phyloP scores from a whole-genome alignment of 37 sponge, comb jelly and placozoan genomes.

The Theonella swinhoei region DNA sequence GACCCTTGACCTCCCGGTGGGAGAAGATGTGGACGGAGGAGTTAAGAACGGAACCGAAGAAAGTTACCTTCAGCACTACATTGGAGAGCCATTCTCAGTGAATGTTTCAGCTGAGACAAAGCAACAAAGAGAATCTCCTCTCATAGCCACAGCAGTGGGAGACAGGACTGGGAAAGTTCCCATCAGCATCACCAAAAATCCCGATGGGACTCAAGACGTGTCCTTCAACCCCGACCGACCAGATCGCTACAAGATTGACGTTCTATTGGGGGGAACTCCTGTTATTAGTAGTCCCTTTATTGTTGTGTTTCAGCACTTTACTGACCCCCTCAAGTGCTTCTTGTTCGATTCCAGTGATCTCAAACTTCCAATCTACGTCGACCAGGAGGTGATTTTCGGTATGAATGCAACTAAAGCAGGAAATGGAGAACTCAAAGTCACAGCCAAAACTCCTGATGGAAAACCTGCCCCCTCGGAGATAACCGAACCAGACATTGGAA shows the following conservation, averaged over 20 bases:
- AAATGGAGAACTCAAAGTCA: constrained; percentile 7
- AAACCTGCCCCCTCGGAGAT: background rate
- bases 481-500: background rate
- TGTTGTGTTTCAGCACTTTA: background rate
- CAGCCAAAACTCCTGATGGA: constrained; percentile 19
- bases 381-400: background rate
- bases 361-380: background rate
- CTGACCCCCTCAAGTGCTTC: constrained; percentile 24
- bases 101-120: background rate
- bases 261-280: constrained; percentile 14
- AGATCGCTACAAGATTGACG: constrained; percentile 37
- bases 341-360: background rate
- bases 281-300: constrained; percentile 22
- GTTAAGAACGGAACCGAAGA: no score
- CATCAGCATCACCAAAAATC: background rate
- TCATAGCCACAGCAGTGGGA: constrained; percentile 30
- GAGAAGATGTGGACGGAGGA: no score
- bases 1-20: background rate
- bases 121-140: background rate
- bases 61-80: background rate
- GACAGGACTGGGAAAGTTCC: constrained; percentile 28
- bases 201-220: constrained; percentile 3
- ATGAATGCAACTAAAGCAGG: background rate
- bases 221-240: constrained; percentile 31
- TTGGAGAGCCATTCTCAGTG: constrained; percentile 26